Evolutionary conservation across 2,113 vertebrate genomes (phyloP).

Genomic region (Myxocyprinus asiaticus): DNA sequence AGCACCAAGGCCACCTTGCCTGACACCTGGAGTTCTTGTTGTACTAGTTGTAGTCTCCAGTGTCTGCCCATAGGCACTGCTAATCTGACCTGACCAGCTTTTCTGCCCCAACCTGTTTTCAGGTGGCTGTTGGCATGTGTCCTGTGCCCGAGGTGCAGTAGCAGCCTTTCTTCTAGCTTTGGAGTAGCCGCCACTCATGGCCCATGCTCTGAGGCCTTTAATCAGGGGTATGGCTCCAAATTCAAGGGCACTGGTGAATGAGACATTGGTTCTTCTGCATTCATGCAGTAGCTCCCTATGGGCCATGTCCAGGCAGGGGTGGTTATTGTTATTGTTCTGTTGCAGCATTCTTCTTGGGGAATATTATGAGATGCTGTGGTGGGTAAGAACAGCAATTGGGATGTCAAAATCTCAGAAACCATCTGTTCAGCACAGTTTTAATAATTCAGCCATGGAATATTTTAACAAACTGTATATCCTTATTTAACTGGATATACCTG

Average conservation of each 20-base stretch:
- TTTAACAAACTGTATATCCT: no score
- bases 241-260: constrained; percentile 69
- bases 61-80: constrained; percentile 24
- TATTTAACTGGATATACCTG: no score
- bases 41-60: constrained; percentile 34
- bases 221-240: constrained; percentile 72
- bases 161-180: constrained; percentile 65
- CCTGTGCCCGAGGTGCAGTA: constrained; percentile 41
- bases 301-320: constrained; percentile 70
- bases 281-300: constrained; percentile 66
- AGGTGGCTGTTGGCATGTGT: constrained; percentile 61
- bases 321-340: constrained; percentile 82
- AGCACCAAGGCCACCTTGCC: constrained; percentile 68
- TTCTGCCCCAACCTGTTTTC: constrained; percentile 15
- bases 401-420: background rate
- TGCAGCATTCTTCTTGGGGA: constrained; percentile 72
- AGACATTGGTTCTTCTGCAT: constrained; percentile 61
- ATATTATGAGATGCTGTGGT: constrained; percentile 34
- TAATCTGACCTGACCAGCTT: constrained; percentile 16
- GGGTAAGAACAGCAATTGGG: constrained; percentile 2
- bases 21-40: constrained; percentile 48
- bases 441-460: background rate
- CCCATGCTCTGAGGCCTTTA: constrained; percentile 74
- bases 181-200: constrained; percentile 64
- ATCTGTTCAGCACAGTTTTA: background rate